Evolutionary conservation across 2,113 vertebrate species (phyloP).

Genomic region (Jaculus jaculus): DNA sequence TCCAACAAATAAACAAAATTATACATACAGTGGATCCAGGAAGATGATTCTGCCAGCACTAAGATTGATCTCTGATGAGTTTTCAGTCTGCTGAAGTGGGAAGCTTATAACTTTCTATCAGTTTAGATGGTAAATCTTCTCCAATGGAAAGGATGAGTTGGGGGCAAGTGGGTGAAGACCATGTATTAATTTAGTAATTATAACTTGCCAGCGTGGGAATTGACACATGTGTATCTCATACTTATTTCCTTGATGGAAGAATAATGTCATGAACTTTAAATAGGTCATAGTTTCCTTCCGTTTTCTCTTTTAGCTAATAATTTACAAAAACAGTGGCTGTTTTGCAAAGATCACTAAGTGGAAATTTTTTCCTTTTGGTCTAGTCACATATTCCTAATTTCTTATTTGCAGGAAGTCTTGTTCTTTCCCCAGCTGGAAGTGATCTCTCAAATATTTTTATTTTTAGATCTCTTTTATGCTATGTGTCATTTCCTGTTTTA

Average conservation of each 20-base stretch:
- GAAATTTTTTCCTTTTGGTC: neutral
- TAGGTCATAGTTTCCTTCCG: constrained; percentile 23
- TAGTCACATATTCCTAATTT: constrained; percentile 40
- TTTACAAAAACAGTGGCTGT: constrained; percentile 53
- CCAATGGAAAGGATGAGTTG: neutral
- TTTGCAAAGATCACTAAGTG: constrained; percentile 46
- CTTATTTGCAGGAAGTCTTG: constrained; percentile 35
- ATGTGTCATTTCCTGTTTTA: constrained; percentile 34
- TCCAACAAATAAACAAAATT: constrained; percentile 43
- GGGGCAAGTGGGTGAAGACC: neutral
- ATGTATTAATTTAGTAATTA: neutral
- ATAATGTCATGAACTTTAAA: constrained; percentile 61
- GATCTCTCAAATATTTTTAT: constrained; percentile 21
- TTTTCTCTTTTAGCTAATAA: constrained; percentile 38
- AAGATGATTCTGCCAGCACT: neutral
- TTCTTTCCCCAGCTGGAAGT: constrained; percentile 32
- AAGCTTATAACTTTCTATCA: constrained; percentile 31
- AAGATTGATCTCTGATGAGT: neutral
- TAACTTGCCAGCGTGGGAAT: neutral
- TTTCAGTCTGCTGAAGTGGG: constrained; percentile 30
- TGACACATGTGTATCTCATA: constrained; percentile 7
- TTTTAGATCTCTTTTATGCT: constrained; percentile 39
- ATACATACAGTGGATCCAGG: neutral
- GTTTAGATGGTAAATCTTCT: constrained; percentile 27
- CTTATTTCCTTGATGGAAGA: constrained; percentile 23